Conservation (phyloP, 2,797 vertebrate genomes). For the Gymnothorax reevesii region DNA sequence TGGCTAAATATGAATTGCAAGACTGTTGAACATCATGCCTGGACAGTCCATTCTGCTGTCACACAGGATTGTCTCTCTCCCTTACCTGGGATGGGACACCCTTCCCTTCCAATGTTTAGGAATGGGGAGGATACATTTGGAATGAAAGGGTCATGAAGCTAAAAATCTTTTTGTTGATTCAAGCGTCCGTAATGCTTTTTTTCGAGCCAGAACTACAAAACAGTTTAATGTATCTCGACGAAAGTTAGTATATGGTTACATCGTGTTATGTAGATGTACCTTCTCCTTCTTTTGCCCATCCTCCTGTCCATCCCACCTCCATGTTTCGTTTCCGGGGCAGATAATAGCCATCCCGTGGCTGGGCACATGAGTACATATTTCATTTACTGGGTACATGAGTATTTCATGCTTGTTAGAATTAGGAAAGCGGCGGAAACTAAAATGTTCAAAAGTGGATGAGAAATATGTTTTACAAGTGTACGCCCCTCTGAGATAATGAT, state of each 20-base stretch:
- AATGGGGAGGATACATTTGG: background rate
- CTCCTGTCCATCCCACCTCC: no score
- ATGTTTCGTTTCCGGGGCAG: no score
- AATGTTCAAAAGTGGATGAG: constrained; percentile 16
- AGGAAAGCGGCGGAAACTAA: background rate
- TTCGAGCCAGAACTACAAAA: no score
- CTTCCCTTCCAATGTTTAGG: background rate
- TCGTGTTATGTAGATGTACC: no score
- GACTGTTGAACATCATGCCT: background rate
- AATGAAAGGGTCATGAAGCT: background rate
- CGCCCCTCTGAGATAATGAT: background rate
- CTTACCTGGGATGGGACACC: background rate
- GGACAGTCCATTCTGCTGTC: background rate
- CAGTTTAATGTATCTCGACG: no score
- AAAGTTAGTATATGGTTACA: no score
- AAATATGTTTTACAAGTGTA: background rate
- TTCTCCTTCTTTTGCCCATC: no score
- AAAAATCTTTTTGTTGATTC: background rate
- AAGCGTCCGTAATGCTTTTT: no score
- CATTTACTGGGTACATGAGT: no score
- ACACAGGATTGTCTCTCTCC: background rate
- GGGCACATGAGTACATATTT: no score
- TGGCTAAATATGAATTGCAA: background rate
- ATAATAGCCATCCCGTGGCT: no score
- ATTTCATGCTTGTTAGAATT: no score